Conservation (phyloP, 2,888 invertebrate species). For the Dendrolimus pini region DNA sequence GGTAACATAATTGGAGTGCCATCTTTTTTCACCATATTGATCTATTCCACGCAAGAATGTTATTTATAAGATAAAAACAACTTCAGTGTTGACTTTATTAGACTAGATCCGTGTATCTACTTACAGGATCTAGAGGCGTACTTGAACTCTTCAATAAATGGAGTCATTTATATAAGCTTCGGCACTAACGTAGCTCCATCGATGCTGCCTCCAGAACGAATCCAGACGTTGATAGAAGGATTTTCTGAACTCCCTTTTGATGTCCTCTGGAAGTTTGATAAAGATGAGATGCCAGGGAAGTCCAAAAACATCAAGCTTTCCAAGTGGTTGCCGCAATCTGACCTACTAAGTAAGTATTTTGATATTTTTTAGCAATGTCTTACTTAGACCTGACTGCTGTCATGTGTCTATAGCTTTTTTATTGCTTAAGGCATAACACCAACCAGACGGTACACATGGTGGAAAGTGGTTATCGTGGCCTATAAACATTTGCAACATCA, state of each 20-base stretch:
- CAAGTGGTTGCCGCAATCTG: slow-evolving; percentile 65
- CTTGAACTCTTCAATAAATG: slow-evolving; percentile 47
- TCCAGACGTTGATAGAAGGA: slow-evolving; percentile 34
- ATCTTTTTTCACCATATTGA: too few species aligned
- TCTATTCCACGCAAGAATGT: too few species aligned
- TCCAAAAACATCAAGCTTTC: slow-evolving; percentile 49
- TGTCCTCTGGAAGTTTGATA: slow-evolving; percentile 62
- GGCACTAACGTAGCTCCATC: slow-evolving; percentile 50
- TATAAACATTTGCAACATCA: too few species aligned
- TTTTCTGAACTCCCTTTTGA: slow-evolving; percentile 55
- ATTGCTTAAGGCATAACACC: too few species aligned
- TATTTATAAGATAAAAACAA: too few species aligned
- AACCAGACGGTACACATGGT: too few species aligned
- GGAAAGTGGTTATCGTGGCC: too few species aligned
- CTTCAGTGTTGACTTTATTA: too few species aligned
- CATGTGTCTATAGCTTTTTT: too few species aligned
- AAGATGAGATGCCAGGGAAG: slow-evolving; percentile 36
- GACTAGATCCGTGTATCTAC: not conserved
- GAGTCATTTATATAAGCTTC: slow-evolving; percentile 60
- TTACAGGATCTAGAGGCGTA: slow-evolving; percentile 44
- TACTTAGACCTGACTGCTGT: too few species aligned
- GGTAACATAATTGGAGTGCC: too few species aligned
- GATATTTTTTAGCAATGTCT: too few species aligned
- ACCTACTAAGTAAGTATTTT: slow-evolving; percentile 40
- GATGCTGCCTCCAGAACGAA: slow-evolving; percentile 33